Evolutionary conservation across 2,888 invertebrate species (phyloP).

Genomic region (Noctua comes): DNA sequence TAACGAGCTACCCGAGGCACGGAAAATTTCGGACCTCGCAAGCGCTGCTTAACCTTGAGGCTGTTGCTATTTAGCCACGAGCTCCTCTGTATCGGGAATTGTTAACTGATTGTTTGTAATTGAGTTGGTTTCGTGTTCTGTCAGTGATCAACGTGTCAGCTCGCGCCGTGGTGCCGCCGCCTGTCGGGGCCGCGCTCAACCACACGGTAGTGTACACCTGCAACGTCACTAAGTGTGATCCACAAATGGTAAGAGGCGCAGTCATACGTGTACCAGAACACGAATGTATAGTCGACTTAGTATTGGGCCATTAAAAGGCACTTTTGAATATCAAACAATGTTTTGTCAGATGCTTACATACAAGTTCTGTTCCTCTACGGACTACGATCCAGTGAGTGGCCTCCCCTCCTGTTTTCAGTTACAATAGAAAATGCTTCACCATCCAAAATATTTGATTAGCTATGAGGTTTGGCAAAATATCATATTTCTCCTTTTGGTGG

Average conservation of each 20-base stretch:
- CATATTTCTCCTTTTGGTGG: not conserved
- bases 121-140: not conserved
- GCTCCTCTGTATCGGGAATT: not conserved
- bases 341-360: not conserved
- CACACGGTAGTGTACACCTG: conserved; percentile 14
- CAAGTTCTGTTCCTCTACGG: not conserved
- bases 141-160: conserved; percentile 11
- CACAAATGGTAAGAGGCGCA: conserved; percentile 7
- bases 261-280: not conserved
- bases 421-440: not conserved
- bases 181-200: not conserved
- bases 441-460: not conserved
- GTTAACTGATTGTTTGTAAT: not conserved
- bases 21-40: not conserved
- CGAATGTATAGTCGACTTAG: not conserved
- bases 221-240: not conserved
- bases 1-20: not conserved
- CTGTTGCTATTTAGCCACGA: not conserved
- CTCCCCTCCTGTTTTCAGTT: not conserved
- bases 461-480: not conserved
- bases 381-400: not conserved
- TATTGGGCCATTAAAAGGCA: not conserved
- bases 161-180: not conserved
- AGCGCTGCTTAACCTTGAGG: not conserved
- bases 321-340: not conserved